These are phyloP conservation scores for Hydrolagus colliei DNA, from an alignment of 2,797 vertebrate genomes.

Conservation along the genomic window DNA sequence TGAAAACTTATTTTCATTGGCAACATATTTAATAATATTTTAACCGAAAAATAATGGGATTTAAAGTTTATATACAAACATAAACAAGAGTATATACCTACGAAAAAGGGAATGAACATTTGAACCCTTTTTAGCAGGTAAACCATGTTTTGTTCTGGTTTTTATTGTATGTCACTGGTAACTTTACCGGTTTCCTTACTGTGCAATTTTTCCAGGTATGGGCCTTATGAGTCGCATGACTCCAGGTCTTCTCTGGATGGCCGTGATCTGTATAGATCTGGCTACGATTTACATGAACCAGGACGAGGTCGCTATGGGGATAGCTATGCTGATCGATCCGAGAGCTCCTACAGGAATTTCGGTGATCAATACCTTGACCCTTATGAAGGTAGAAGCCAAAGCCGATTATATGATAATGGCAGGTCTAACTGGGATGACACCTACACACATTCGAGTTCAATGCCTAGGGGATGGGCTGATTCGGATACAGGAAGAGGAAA, in stretches of 20 bases:
- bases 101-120: slow-evolving; percentile 29
- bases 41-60: slow-evolving; percentile 3
- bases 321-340: slow-evolving; percentile 74
- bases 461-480: slow-evolving; percentile 77
- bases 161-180: slow-evolving; percentile 31
- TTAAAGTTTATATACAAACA: slow-evolving; percentile 17
- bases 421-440: slow-evolving; percentile 68
- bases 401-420: slow-evolving; percentile 39
- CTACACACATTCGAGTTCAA: slow-evolving; percentile 71
- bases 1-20: slow-evolving; percentile 30
- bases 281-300: slow-evolving; percentile 79
- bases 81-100: slow-evolving; percentile 29
- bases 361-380: slow-evolving; percentile 60
- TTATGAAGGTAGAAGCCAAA: slow-evolving; percentile 73
- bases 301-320: slow-evolving; percentile 76
- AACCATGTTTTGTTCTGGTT: slow-evolving; percentile 31
- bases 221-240: slow-evolving; percentile 82
- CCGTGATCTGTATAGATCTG: slow-evolving; percentile 73
- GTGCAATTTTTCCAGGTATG: slow-evolving; percentile 73
- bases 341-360: slow-evolving; percentile 61
- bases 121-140: slow-evolving; percentile 33
- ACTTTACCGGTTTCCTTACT: slow-evolving; percentile 56
- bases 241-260: slow-evolving; percentile 69
- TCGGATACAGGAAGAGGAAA: slow-evolving; percentile 63
- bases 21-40: slow-evolving; percentile 24